phyloP scores from a whole-genome alignment of 1,140 invertebrate species.

The Zaprionus vittiger region DNA sequence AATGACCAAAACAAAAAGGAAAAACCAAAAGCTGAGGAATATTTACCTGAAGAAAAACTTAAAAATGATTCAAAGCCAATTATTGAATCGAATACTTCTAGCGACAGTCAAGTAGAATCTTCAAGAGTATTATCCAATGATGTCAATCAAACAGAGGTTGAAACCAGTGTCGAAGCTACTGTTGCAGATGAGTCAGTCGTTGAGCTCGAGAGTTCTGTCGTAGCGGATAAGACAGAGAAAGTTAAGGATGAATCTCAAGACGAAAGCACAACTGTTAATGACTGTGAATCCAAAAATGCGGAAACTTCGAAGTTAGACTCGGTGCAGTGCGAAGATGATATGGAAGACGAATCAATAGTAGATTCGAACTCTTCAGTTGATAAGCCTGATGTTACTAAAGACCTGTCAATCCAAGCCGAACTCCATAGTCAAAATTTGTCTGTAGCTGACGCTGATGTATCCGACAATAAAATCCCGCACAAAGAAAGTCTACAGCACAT shows the following conservation, averaged over 20 bases:
- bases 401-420: not conserved
- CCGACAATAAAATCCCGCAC: not conserved
- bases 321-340: not conserved
- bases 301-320: not conserved
- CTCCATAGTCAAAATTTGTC: not conserved
- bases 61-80: not conserved
- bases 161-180: not conserved
- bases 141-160: not conserved
- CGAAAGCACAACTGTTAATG: not conserved
- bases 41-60: not conserved
- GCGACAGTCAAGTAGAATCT: not conserved
- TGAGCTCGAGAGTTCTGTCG: not conserved
- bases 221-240: not conserved
- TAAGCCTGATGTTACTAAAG: not conserved
- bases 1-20: not conserved
- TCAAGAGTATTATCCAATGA: not conserved
- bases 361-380: not conserved
- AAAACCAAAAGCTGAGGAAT: not conserved
- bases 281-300: not conserved
- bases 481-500: not conserved
- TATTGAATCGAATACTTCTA: not conserved
- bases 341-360: not conserved
- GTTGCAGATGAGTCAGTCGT: not conserved
- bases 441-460: not conserved
- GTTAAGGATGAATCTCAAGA: not conserved